phyloP scores from a whole-genome alignment of 2,797 vertebrate species.

The Sarcophilus harrisii region DNA sequence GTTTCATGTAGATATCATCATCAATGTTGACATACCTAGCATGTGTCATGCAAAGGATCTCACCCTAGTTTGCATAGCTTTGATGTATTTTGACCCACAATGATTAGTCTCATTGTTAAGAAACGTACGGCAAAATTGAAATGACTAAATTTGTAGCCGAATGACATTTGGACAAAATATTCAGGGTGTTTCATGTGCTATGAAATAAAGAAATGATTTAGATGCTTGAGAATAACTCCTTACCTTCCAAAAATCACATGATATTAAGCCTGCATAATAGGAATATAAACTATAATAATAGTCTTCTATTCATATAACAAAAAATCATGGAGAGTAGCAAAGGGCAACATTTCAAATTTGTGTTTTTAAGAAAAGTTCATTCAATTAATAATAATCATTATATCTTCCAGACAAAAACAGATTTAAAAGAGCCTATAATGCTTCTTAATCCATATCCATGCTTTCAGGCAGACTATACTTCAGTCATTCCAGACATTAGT shows the following conservation, averaged over 20 bases:
- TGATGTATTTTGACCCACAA: not conserved
- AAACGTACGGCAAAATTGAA: not conserved
- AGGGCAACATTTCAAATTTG: not conserved
- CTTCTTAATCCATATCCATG: not conserved
- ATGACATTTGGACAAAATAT: conserved; percentile 24
- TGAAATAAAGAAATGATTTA: not conserved
- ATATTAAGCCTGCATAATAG: conserved; percentile 26
- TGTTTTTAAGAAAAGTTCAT: not conserved
- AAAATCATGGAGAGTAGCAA: not conserved
- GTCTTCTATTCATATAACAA: not conserved
- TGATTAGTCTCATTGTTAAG: not conserved
- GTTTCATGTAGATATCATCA: not conserved
- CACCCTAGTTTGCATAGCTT: not conserved
- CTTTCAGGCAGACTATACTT: not conserved
- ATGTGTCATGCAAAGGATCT: not conserved
- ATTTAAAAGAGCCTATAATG: not conserved
- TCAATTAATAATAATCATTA: not conserved
- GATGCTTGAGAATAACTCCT: not conserved
- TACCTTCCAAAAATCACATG: not conserved
- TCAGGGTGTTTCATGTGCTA: not conserved
- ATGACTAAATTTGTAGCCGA: not conserved
- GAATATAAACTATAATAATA: not conserved
- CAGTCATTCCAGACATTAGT: not conserved
- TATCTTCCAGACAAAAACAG: not conserved
- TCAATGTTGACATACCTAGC: not conserved